Base-by-base conservation (phyloP, 2,888 invertebrate species). In the Ectropis crepuscularia region DNA sequence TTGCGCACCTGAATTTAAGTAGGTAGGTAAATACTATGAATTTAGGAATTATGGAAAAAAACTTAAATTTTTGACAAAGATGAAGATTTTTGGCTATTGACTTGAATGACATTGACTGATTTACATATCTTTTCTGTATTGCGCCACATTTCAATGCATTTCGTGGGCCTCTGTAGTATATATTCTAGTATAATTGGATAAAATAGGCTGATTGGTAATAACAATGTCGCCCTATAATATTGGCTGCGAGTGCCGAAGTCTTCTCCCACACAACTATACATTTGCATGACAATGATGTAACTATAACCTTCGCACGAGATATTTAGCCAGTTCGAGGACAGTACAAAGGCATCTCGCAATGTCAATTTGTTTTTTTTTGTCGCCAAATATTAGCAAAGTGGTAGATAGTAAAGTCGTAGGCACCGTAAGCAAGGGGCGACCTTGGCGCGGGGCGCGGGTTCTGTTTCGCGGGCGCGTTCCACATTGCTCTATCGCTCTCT, bases 381-480 rank as follows among this genome's bases (percentile, higher is more conserved):
- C 51, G 11, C 43, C 54, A 67, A 69, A 71, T 57, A 55, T 61
- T 61, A 58, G 54, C 39, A 39, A 58, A 58, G 49, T 63, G 42
- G 53, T 67, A 45, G 38, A 49, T 62, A 61, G 68, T 6, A 16
- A 10, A 37, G 16, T 53, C 12, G 28, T 11, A 6, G 37, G 11
- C 5, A 60, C 61, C 53, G 66, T 28, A 28, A 28, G 16, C 16
- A 28, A 72, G 70, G 67, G 63, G 74, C 81, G 89, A 87, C 89
- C 90, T 89, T 89, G 89, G 74, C 74, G 78, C 77, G 83, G 84
- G 81, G 79, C 83, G 83, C 80, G 74, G 81, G 81, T 83, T 84
- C 82, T 79, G 88, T 87, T 89, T 90, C 83, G 88, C 88, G 88
- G 88, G 81, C 87, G 85, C 85, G 90, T 90, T 90, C 92, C 76